These are phyloP conservation scores for Megaceryle alcyon DNA, from an alignment of 2,797 vertebrate species.

Conservation along the genomic window DNA sequence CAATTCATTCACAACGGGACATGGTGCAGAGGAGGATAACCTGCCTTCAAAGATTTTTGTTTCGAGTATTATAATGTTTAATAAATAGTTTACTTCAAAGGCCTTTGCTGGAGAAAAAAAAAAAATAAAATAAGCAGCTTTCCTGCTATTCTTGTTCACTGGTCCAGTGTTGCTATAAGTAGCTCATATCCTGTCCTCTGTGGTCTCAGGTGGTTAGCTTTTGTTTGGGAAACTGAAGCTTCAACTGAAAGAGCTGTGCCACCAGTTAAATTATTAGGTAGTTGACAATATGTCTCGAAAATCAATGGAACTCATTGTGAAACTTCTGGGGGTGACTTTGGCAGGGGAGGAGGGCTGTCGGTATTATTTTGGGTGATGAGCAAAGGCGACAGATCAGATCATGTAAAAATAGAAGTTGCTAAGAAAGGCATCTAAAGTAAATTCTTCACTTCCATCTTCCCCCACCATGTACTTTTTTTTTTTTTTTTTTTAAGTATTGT, in stretches of 20 bases:
- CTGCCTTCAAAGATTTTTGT: slow-evolving; percentile 95
- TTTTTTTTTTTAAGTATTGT: slow-evolving; percentile 55
- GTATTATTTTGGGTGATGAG: slow-evolving; percentile 60
- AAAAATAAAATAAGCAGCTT: slow-evolving; percentile 85
- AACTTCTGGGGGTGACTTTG: slow-evolving; percentile 62
- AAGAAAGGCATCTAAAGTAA: slow-evolving; percentile 46
- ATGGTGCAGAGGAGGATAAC: slow-evolving; percentile 90
- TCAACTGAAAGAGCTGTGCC: slow-evolving; percentile 82
- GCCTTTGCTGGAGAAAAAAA: slow-evolving; percentile 79
- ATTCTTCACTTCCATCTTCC: slow-evolving; percentile 25
- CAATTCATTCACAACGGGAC: slow-evolving; percentile 95
- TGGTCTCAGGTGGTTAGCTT: slow-evolving; percentile 94
- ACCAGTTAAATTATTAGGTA: slow-evolving; percentile 85
- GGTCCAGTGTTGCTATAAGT: slow-evolving; percentile 93
- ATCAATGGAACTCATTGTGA: slow-evolving; percentile 61
- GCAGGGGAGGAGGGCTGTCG: slow-evolving; percentile 26
- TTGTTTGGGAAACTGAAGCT: slow-evolving; percentile 91
- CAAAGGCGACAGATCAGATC: slow-evolving; percentile 36
- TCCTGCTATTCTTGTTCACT: slow-evolving; percentile 98
- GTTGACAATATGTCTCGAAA: slow-evolving; percentile 72
- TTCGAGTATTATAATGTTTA: slow-evolving; percentile 89
- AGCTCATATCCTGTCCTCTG: slow-evolving; percentile 97
- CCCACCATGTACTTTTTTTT: neutral
- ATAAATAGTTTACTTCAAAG: slow-evolving; percentile 97
- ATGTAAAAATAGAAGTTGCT: slow-evolving; percentile 72